Base-by-base conservation (phyloP, 2,888 invertebrate species). In the Amorpha juglandis region DNA sequence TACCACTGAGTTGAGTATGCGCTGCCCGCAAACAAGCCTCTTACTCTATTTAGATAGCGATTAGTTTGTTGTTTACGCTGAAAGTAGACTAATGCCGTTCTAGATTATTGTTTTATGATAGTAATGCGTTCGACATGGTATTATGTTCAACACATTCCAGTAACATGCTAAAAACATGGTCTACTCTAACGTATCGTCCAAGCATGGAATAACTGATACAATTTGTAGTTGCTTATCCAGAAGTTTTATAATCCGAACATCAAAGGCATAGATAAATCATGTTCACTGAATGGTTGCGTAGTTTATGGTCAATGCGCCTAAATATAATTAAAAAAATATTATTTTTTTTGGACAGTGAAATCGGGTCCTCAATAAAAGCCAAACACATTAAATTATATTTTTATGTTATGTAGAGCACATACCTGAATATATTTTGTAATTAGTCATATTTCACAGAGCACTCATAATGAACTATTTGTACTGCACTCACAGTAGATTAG, bases 401-500 rank as follows among this genome's bases (percentile, higher is more conserved):
- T 38, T 9, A 19, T 58, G 16, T 11, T 38, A 16, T 58, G 11
- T 16, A 38, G 11, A 38, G 58, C 58, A 38, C 38, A 38, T 38
- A 58, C 55, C 58, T 16, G 35, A 48, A 19, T 33, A 27, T 53
- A 19, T 19, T 42, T 58, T 33, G n/a, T 58, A 58, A 3, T 27
- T 51, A 14, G 19, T 48, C 55, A 38, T 48, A 58, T 65, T 45
- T 63, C 69, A 64, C 69, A 65, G 19, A 64, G 50, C 1, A 48
- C 63, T 52, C 51, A 38, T 21, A n/a, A n/a, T n/a, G n/a, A 63
- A 55, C 21, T 64, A 64, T 89, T 90, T 87, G 82, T 82, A 84
- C 80, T 86, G 87, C 86, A 90, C 86, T 89, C 85, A 84, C 69
- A 69, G 76, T 84, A 86, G 86, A 87, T 89, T 82, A 86, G 75